Evolutionary conservation across 2,113 vertebrate genomes (phyloP), one percentile per base, ranked within the genome.

Genomic region (Ancistrus triradiatus): DNA sequence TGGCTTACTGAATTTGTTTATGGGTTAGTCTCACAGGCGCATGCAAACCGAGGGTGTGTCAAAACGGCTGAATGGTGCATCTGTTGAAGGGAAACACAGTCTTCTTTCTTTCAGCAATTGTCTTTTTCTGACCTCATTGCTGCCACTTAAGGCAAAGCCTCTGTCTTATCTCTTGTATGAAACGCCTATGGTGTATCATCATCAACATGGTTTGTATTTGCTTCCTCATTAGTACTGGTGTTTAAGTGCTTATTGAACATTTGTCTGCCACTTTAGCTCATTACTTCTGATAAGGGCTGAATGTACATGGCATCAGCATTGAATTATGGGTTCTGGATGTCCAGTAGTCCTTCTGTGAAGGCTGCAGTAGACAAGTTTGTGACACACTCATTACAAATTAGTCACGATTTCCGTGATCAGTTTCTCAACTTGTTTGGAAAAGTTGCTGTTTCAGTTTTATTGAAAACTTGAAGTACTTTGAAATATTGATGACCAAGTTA

Each of bases 31-130:
- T 68, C 57, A 46, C 68, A 68, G 62, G 73, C 68, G 56, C 63
- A 73, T 73, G 69, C 63, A 75, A 74, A 65, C 49, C 35, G 25
- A 58, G 56, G 74, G 74, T 68, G 64, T 70, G 67, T 60, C 52
- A 63, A 60, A 48, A 22, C n/a, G 38, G 13, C 44, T 64, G 53
- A 74, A 75, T 64, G 51, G 64, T 59, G 69, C 28, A 31, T 75
- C 66, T 77, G 74, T 75, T 56, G 19, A 59, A 48, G 62, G 48
- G 56, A 64, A 47, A 66, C 66, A 68, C 68, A 46, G 59, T 35
- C 59, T 42, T 58, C 59, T 71, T 70, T 75, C 59, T 71, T 38
- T 61, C 53, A 10, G 4, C 51, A 17, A 63, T 73, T 73, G 70
- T 73, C 51, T 62, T 50, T 70, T 50, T 62, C 51, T 63, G 72